phyloP scores from a whole-genome alignment of 1,140 invertebrate genomes.

The Drosophila bocqueti region DNA sequence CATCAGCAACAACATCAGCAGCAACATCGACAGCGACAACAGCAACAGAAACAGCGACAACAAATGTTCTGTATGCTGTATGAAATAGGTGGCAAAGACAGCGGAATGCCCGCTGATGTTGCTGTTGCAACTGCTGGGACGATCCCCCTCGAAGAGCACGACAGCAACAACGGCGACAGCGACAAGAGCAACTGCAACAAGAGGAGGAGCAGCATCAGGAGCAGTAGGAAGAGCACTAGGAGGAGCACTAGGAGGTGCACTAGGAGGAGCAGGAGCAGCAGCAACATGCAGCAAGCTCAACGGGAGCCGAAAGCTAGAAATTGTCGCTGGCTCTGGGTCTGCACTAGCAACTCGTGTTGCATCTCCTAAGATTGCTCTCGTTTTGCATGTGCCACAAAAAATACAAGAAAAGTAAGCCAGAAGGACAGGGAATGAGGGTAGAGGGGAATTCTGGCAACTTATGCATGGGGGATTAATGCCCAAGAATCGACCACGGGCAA shows the following conservation, averaged over 20 bases:
- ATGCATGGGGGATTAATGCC: slow-evolving; percentile 3
- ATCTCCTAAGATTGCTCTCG: slow-evolving; percentile 15
- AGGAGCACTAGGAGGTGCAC: background rate
- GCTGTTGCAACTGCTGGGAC: slow-evolving; percentile 22
- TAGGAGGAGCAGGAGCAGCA: slow-evolving; percentile 1
- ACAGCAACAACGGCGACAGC: slow-evolving; percentile 37
- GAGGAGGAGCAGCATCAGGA: background rate
- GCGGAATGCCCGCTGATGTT: slow-evolving; percentile 66
- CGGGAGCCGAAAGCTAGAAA: slow-evolving; percentile 35
- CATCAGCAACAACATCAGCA: slow-evolving; percentile 12
- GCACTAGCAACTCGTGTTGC: slow-evolving; percentile 36
- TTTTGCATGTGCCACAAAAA: slow-evolving; percentile 10
- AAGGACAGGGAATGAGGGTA: background rate
- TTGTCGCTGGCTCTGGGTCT: slow-evolving; percentile 17
- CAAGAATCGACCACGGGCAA: background rate
- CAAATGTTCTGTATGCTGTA: slow-evolving; percentile 62
- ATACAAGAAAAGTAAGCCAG: background rate
- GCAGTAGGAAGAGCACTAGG: background rate
- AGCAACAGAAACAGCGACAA: slow-evolving; percentile 58
- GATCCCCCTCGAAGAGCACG: slow-evolving; percentile 29
- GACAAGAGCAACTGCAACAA: slow-evolving; percentile 48
- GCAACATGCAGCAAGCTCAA: slow-evolving; percentile 40
- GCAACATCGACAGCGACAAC: slow-evolving; percentile 48
- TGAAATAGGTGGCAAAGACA: slow-evolving; percentile 76
- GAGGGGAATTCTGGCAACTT: background rate